Evolutionary conservation across 1,140 invertebrate genomes (phyloP), one percentile per base, ranked within the genome.

Genomic region (Drosophila pallidifrons): DNA sequence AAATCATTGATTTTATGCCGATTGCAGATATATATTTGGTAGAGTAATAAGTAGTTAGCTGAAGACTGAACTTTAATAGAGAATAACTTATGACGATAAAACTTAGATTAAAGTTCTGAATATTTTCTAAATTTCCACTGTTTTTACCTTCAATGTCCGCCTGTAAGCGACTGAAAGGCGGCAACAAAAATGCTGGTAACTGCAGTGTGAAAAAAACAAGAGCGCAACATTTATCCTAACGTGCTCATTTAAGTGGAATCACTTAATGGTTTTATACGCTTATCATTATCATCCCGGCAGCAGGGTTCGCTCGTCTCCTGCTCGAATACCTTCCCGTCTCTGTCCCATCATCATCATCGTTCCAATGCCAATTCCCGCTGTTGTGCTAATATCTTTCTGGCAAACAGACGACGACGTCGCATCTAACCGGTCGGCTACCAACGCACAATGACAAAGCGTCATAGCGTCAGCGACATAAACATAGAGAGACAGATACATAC

Each of bases 231-330:
- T 76, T 77, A 76, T 71, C 65, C 85, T 75, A 88, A 79, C 85
- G 85, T 89, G 85, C 71, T 88, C 85, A 75, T 89, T 88, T 88
- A 72, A 88, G 85, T 85, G 85, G 85, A 88, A 88, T 88, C 85
- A 88, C 85, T 88, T 88, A 88, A 88, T 88, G 85, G 85, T 88
- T 88, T 88, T 88, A 88, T 89, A 58, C 85, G 85, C 85, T 89
- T 88, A 88, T 88, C 85, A 88, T 89, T 88, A 88, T 82, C 81
- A 73, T 81, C 67, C 77, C 77, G 74, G 65, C 28, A 28, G 13
- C 46, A 10, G 30, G 28, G 52, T 43, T 65, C 69, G 20, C 20
- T 25, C 20, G 20, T 25, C 20, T 25, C 20, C 2, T 25, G 20
- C 0, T 2, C 20, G 20, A 25, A 25, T 25, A 25, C 20, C 20